A percentile compares a stretch with the other conserved stretches of the same genome.
Evolutionary conservation across 2,113 vertebrate species (phyloP).

Genomic region (Polypterus senegalus): DNA sequence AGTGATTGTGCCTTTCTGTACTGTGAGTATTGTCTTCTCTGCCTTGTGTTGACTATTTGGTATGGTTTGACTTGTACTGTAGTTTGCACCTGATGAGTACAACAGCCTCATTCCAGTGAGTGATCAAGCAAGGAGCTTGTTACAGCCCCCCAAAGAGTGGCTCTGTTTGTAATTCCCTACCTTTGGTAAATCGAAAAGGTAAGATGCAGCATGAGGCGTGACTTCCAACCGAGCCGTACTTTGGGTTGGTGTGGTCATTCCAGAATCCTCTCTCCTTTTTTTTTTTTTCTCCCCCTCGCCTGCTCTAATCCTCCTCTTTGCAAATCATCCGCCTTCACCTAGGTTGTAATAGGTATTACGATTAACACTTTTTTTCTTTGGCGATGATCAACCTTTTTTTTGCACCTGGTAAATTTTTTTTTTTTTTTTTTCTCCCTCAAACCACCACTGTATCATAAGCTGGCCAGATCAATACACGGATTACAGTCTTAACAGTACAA

Average conservation of each 20-base stretch:
- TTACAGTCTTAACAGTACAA: no score
- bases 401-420: no score
- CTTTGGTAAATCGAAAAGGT: conserved; percentile 53
- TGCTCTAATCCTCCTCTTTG: neutral
- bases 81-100: conserved; percentile 91
- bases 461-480: no score
- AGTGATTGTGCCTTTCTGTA: no score
- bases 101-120: conserved; percentile 80
- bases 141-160: conserved; percentile 96
- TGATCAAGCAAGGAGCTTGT: conserved; percentile 82
- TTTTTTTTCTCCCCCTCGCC: neutral
- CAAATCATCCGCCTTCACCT: neutral
- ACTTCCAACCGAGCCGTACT: conserved; percentile 1
- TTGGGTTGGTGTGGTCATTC: conserved; percentile 1
- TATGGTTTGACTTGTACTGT: conserved; percentile 53
- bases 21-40: no score
- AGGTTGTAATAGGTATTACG: neutral
- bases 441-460: no score
- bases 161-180: conserved; percentile 79
- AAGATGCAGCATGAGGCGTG: conserved; percentile 36
- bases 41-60: conserved; percentile 37
- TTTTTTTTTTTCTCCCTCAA: no score
- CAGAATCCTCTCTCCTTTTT: neutral
- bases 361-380: neutral
- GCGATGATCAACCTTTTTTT: neutral